Conservation (phyloP, 2,113 vertebrate genomes). For the Sarotherodon lohbergeri region DNA sequence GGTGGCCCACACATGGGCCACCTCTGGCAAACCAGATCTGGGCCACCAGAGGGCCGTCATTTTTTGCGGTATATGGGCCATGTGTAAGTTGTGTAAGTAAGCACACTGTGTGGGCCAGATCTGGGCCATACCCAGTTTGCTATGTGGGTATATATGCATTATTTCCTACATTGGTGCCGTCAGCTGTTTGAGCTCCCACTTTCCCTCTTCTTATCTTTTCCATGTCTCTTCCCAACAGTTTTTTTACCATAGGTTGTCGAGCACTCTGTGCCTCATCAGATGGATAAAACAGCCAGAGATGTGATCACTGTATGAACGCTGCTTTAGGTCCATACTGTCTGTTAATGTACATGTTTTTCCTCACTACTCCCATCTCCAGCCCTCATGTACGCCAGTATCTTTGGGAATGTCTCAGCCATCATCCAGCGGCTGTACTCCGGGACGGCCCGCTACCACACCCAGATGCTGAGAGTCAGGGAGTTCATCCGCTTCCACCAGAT, state of each 20-base stretch:
- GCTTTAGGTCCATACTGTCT: not conserved
- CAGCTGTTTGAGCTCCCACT: not conserved
- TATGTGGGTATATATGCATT: not conserved
- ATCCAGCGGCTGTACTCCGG: slow-evolving; percentile 88
- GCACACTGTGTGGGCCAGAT: too few species aligned
- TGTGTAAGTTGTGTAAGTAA: too few species aligned
- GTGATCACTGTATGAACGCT: not conserved
- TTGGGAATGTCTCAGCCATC: slow-evolving; percentile 87
- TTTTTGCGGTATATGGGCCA: too few species aligned
- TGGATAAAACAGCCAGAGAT: not conserved
- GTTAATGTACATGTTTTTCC: not conserved
- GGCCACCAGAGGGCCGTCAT: too few species aligned
- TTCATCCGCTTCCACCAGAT: slow-evolving; percentile 88
- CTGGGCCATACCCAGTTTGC: too few species aligned
- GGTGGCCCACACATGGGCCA: too few species aligned
- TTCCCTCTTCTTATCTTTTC: not conserved
- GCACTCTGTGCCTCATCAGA: not conserved
- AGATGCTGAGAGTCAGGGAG: slow-evolving; percentile 83
- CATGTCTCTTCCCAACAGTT: not conserved
- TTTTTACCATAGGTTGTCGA: not conserved
- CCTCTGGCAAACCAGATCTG: too few species aligned
- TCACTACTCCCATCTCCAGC: slow-evolving; percentile 55
- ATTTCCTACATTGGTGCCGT: not conserved
- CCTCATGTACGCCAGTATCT: slow-evolving; percentile 90
- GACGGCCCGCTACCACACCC: slow-evolving; percentile 85